These are phyloP conservation scores for Microctonus brassicae DNA, from an alignment of 2,888 invertebrate species.

Conservation along the genomic window DNA sequence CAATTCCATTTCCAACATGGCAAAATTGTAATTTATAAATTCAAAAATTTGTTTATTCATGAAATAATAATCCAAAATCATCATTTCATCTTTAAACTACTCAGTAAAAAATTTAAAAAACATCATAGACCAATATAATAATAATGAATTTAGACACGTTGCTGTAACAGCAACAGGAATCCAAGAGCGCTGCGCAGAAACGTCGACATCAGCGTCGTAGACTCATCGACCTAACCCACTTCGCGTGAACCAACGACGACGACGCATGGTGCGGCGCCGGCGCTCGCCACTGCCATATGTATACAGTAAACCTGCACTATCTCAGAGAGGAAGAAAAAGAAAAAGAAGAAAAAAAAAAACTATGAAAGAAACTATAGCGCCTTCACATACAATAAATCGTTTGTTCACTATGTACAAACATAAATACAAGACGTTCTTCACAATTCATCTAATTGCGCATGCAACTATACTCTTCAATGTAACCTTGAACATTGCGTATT, in stretches of 20 bases:
- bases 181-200: slow-evolving; percentile 63
- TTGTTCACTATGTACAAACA: too few relatives aligned
- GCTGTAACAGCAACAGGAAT: slow-evolving; percentile 46
- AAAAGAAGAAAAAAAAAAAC: not conserved
- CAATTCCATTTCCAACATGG: too few relatives aligned
- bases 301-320: not conserved
- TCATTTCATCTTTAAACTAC: not conserved
- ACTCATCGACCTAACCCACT: slow-evolving; percentile 67
- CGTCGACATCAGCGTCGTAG: slow-evolving; percentile 55
- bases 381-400: slow-evolving; percentile 1
- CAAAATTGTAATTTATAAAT: too few relatives aligned
- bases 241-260: slow-evolving; percentile 46
- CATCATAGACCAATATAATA: not conserved
- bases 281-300: slow-evolving; percentile 32
- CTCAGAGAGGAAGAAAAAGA: not conserved
- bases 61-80: not conserved
- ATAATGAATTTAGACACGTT: not conserved
- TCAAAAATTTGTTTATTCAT: not conserved
- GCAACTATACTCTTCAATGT: not conserved
- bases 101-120: not conserved
- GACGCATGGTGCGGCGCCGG: slow-evolving; percentile 41
- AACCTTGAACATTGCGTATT: slow-evolving; percentile 1
- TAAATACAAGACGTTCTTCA: slow-evolving; percentile 9
- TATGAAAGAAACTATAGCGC: not conserved
- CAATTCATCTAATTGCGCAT: not conserved